Conservation (phyloP, 2,888 invertebrate species). For the Caenorhabditis sp. region DNA sequence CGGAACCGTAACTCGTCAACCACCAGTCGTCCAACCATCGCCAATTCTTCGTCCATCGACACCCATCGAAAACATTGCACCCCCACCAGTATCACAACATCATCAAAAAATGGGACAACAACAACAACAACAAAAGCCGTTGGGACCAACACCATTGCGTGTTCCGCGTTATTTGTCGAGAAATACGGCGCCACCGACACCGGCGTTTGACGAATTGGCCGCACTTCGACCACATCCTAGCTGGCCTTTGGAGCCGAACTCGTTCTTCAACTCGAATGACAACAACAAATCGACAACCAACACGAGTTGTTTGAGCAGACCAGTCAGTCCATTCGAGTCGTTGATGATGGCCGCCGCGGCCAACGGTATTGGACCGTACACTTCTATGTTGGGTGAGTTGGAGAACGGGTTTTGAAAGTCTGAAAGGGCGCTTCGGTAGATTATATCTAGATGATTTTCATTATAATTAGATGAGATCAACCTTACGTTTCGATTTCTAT, state of each 20-base stretch:
- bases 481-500: no score
- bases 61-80: not conserved
- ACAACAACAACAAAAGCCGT: not conserved
- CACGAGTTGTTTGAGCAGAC: slow-evolving; percentile 4
- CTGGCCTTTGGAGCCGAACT: slow-evolving; percentile 53
- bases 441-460: no score
- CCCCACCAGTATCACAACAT: not conserved
- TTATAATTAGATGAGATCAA: no score
- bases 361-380: not conserved
- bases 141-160: slow-evolving; percentile 12
- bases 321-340: slow-evolving; percentile 26
- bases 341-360: slow-evolving; percentile 20
- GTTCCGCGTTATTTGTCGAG: not conserved
- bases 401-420: no score
- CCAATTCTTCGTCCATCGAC: slow-evolving; percentile 8
- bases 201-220: not conserved
- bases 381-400: slow-evolving; percentile 5
- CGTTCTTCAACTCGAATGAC: slow-evolving; percentile 36
- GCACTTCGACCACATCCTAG: slow-evolving; percentile 47
- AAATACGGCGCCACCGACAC: not conserved
- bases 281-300: not conserved
- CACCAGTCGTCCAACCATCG: not conserved
- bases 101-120: no score
- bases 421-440: no score
- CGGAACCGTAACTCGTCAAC: slow-evolving; percentile 6